Percentiles rank a stretch among this genome's conserved stretches.
phyloP scores from a whole-genome alignment of 2,888 invertebrate species.

The Tetragonula carbonaria region DNA sequence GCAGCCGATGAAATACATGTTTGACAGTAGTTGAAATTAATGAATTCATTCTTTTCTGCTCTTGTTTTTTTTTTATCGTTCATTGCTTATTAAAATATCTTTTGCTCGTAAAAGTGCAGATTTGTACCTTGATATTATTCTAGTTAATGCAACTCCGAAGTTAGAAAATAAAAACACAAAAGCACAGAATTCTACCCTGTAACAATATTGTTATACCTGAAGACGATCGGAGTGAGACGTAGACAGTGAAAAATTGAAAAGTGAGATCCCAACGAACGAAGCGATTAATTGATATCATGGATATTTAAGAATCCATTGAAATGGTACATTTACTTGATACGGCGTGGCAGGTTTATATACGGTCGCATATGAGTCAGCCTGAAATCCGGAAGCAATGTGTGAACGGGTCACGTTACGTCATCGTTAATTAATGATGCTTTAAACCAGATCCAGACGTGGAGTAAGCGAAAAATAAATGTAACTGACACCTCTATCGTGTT shows the following conservation, averaged over 20 bases:
- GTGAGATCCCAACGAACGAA: not conserved
- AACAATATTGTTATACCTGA: not conserved
- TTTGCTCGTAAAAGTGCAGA: no score
- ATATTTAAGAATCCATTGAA: not conserved
- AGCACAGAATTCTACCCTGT: no score
- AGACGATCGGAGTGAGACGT: not conserved
- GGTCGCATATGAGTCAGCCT: slow-evolving; percentile 46
- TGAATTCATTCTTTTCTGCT: no score
- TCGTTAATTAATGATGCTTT: slow-evolving; percentile 58
- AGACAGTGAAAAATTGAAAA: not conserved
- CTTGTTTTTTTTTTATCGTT: no score
- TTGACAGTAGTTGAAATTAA: no score
- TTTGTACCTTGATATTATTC: no score
- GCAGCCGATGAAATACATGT: no score
- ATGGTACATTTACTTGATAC: slow-evolving; percentile 23
- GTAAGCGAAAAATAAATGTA: slow-evolving; percentile 48
- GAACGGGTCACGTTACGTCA: slow-evolving; percentile 51
- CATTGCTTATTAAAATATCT: no score
- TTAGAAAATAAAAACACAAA: no score
- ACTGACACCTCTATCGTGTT: slow-evolving; percentile 41
- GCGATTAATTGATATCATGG: not conserved
- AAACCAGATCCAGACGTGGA: slow-evolving; percentile 41
- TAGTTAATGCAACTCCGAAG: no score
- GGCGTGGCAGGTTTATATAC: slow-evolving; percentile 30
- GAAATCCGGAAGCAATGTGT: slow-evolving; percentile 49